These are phyloP conservation scores for Oreamnos americanus DNA, from an alignment of 2,113 vertebrate genomes.

Conservation along the genomic window DNA sequence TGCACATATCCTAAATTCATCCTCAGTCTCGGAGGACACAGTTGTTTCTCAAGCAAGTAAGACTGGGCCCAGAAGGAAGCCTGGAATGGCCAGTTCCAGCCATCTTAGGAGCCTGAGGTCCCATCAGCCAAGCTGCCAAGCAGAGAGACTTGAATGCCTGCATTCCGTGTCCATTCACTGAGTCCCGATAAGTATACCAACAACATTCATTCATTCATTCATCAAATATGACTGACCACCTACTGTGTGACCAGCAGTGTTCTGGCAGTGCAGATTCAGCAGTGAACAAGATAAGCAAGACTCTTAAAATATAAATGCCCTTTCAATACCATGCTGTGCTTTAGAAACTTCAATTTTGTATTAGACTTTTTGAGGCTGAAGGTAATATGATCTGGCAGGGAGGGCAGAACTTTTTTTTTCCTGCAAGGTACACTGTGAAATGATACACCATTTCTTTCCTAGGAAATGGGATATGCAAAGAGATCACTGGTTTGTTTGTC, in stretches of 20 bases:
- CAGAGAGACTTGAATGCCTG: background rate
- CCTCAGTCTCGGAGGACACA: background rate
- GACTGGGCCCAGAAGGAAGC: background rate
- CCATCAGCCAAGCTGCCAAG: background rate
- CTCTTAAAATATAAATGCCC: conserved; percentile 5
- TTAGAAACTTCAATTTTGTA: conserved; percentile 53
- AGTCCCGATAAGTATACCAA: background rate
- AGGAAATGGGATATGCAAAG: conserved; percentile 71
- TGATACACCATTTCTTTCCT: conserved; percentile 74
- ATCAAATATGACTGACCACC: background rate
- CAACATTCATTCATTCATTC: background rate
- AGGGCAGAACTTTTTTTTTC: conserved; percentile 66
- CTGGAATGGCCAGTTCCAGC: background rate
- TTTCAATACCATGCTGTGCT: conserved; percentile 45
- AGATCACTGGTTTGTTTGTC: conserved; percentile 72
- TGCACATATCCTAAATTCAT: background rate
- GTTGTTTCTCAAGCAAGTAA: background rate
- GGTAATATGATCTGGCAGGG: conserved; percentile 72
- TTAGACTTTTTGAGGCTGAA: conserved; percentile 45
- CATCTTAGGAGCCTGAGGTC: background rate
- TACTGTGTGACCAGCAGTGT: background rate
- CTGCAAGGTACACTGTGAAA: conserved; percentile 74
- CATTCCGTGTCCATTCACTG: background rate
- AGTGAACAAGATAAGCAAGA: background rate
- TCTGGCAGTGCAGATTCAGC: background rate